Evolutionary conservation across 2,113 vertebrate species (phyloP), one percentile per base, ranked within the genome.

Genomic region (Caracal caracal): DNA sequence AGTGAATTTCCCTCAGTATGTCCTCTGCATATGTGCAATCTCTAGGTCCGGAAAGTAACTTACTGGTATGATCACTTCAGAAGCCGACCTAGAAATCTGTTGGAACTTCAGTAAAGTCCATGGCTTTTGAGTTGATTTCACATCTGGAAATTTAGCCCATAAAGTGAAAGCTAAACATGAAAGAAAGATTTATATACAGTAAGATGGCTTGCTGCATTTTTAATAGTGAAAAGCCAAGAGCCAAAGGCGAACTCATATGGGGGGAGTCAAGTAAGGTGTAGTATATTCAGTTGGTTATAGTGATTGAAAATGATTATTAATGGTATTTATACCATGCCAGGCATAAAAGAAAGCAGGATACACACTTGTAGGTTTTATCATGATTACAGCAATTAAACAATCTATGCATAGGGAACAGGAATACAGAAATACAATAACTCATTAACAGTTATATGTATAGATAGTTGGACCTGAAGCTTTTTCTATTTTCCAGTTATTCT

Each of bases 131-230:
- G 35, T 86, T 71, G 61, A 73, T 93, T 79, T 96, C 65, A 65
- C 19, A 8, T 92, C 66, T 94, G 63, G 40, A 91, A 75, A 71
- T 56, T 43, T 26, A 61, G 35, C 68, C 61, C 83, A 37, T 87
- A 79, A 87, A 90, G 87, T 87, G 78, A 79, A 96, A 95, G 53
- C 17, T 86, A 49, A 93, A 15, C 19, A 8, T 83, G 37, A 93
- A 93, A 90, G 76, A 63, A 95, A 81, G n/a, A 10, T 66, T 89
- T 53, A 47, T 11, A 40, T 56, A 17, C 79, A 51, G 11, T 70
- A 80, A 80, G 47, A 11, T 30, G 80, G 61, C 22, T 71, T 90
- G 19, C 43, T 90, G 6, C 20, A 40, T 56, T 66, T 93, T 75
- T 91, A 78, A 88, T 40, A 43, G 35, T 65, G 40, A 80, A 56